Base-by-base conservation (phyloP, 2,797 vertebrate species). In the Hipposideros larvatus region DNA sequence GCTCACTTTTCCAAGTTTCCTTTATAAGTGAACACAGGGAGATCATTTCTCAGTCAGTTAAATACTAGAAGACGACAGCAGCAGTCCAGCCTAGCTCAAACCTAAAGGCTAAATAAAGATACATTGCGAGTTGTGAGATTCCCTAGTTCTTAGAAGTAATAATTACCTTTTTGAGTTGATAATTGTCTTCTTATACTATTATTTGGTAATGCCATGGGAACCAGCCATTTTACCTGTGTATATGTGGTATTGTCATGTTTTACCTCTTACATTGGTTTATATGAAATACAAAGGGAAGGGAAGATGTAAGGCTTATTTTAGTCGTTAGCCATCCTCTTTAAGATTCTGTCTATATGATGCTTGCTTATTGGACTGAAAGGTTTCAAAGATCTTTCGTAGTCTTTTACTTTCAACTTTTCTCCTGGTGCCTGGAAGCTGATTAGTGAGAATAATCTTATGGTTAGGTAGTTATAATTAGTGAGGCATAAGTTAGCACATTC, bases 211-310 rank as follows among this genome's bases (percentile, higher is more conserved):
- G 85, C 79, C 84, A 75, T 94, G 91, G 96, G 94, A 98, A 96
- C 89, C 96, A 98, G 96, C 96, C 95, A 88, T 98, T 98, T 98
- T 98, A 95, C 95, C 95, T 86, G 59, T 92, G 7, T 97, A 94
- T 94, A 85, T 80, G 51, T 90, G 11, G 84, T 87, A 79, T 84
- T 51, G 91, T 94, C 97, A 57, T 80, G 1, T 68, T 96, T 95
- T 26, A 93, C 86, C 71, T 75, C 78, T 75, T 73, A 63, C 15
- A 28, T 51, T 73, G 93, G 66, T 91, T 95, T 92, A 91, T 8
- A 16, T 86, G 94, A 79, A 79, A 79, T 97, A 61, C 77, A 2
- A 84, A 90, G 82, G 91, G 83, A 34, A 94, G 68, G 46, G 31
- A 83, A 95, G 82, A 70, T 74, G 5, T 13, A 57, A 87, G 37